Evolutionary conservation across 2,888 invertebrate species (phyloP).

Genomic region (Acanthoscelides obtectus): DNA sequence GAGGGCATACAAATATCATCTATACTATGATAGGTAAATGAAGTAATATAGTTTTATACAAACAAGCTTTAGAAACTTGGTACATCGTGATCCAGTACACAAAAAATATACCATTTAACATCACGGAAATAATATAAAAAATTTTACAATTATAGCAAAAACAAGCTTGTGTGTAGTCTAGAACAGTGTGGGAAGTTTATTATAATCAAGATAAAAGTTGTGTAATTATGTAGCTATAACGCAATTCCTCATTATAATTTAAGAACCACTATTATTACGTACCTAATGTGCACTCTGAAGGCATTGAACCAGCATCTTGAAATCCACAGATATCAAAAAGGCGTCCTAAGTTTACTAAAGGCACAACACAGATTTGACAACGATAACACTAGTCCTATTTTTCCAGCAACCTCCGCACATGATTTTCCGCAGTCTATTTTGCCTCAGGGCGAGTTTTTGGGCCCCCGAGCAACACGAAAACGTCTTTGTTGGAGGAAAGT

Average conservation of each 20-base stretch:
- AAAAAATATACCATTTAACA: too few relatives aligned
- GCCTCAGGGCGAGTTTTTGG: background rate
- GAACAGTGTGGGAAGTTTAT: background rate
- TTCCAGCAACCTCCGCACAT: conserved; percentile 15
- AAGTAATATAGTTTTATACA: too few relatives aligned
- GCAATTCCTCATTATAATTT: background rate
- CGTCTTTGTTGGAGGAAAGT: background rate
- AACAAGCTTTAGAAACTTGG: too few relatives aligned
- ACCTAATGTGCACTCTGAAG: background rate
- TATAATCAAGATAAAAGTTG: background rate
- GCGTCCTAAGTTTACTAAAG: background rate
- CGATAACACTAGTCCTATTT: conserved; percentile 16
- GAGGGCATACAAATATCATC: too few relatives aligned
- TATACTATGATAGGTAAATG: too few relatives aligned
- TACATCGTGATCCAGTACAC: too few relatives aligned
- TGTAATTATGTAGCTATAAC: background rate
- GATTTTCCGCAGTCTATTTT: background rate
- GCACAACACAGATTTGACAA: conserved; percentile 16
- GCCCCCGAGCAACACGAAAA: background rate
- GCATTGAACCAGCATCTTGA: conserved; percentile 9
- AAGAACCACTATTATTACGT: background rate
- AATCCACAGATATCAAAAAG: background rate
- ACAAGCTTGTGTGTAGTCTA: background rate
- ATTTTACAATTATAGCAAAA: background rate
- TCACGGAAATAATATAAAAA: too few relatives aligned